Base-by-base conservation (phyloP, 2,113 vertebrate species). In the Pluvialis apricaria region DNA sequence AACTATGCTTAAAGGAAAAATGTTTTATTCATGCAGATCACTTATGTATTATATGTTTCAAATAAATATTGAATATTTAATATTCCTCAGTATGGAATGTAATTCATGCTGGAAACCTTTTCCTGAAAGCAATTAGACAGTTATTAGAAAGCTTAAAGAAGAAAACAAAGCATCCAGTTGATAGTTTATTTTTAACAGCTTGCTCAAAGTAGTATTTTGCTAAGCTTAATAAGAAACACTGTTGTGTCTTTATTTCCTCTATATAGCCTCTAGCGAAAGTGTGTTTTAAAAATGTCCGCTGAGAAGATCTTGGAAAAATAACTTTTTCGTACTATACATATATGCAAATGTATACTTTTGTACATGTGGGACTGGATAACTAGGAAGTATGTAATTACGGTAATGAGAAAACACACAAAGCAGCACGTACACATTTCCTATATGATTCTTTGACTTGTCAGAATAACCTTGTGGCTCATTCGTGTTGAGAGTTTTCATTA, bases 1-100 rank as follows among this genome's bases (percentile, higher is more conserved):
- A 96, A 76, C 9, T 76, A 29, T 11, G 21, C 66, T 92, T 72
- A 86, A 94, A 96, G 83, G 45, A 22, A 79, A 88, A 86, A 88
- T 66, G 32, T 83, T 93, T 94, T 79, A 89, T 92, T 94, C 61
- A 92, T 91, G 71, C 7, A 80, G 28, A 49, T 77, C 14, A 58
- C 8, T 70, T 82, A 68, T 13, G 11, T 61, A 78, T 76, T 93
- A 44, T 73, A n/a, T 20, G 10, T 77, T 85, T 94, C 29, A 78
- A 95, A 86, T 61, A 89, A 87, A 95, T 79, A 70, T 68, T 86
- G 49, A 76, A 71, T 85, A 55, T 83, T 90, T 94, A 66, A 44
- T 81, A 80, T 90, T 87, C 19, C 36, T 78, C 26, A 57, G 25
- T 55, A 77, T 20, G 51, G 12, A 65, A 49, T 65, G 51, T 20